Conservation (phyloP, 2,113 vertebrate genomes). For the Hymenochirus boettgeri region DNA sequence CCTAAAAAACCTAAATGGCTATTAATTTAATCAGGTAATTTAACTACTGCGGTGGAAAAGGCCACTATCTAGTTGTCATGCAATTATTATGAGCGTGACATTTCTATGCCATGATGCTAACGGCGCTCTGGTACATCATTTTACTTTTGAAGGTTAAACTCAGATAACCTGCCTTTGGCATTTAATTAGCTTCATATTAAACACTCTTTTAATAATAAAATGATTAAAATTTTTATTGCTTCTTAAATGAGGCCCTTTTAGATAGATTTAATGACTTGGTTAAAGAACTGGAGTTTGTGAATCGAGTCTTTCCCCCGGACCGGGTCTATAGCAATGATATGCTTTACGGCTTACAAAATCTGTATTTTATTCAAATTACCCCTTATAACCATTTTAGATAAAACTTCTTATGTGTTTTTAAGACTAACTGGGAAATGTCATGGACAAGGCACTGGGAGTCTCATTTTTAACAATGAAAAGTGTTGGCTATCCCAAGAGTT, state of each 20-base stretch:
- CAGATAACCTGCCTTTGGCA: slow-evolving; percentile 99
- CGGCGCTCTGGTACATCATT: slow-evolving; percentile 98
- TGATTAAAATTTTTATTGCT: slow-evolving; percentile 99
- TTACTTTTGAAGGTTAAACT: slow-evolving; percentile 99
- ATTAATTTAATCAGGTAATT: slow-evolving; percentile 99
- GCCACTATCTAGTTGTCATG: slow-evolving; percentile 91
- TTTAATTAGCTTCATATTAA: slow-evolving; percentile 99
- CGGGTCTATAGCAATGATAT: slow-evolving; percentile 87
- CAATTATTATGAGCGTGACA: slow-evolving; percentile 92
- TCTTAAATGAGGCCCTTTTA: slow-evolving; percentile 98
- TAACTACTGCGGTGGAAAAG: slow-evolving; percentile 84
- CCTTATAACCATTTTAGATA: slow-evolving; percentile 85
- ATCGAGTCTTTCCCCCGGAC: slow-evolving; percentile 78
- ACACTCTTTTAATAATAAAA: slow-evolving; percentile 99
- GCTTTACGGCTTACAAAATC: slow-evolving; percentile 87
- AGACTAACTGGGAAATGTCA: slow-evolving; percentile 72
- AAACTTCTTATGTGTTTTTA: slow-evolving; percentile 78
- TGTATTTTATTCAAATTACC: slow-evolving; percentile 92
- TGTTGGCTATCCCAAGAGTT: no score
- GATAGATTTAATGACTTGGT: slow-evolving; percentile 95
- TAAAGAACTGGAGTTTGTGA: slow-evolving; percentile 78
- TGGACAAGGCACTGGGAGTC: slow-evolving; percentile 61
- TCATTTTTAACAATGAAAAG: slow-evolving; percentile 4
- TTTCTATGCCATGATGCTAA: slow-evolving; percentile 89
- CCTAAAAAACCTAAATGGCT: slow-evolving; percentile 91